These are phyloP conservation scores for Lasiurus borealis DNA, from an alignment of 2,113 vertebrate species.

Conservation along the genomic window DNA sequence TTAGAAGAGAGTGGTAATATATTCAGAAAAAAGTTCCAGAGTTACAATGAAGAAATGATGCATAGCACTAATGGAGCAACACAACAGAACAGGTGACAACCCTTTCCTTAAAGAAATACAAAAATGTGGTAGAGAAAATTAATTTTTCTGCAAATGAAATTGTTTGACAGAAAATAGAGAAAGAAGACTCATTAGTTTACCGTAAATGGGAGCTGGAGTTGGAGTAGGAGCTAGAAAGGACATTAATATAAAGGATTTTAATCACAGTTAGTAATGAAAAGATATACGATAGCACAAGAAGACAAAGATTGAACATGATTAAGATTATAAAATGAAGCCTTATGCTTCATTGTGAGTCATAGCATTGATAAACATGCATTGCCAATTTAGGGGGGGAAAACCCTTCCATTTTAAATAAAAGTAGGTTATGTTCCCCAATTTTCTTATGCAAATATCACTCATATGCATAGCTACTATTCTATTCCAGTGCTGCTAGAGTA, in stretches of 20 bases:
- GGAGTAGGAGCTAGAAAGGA: constrained; percentile 95
- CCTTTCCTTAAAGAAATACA: constrained; percentile 43
- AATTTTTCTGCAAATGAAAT: constrained; percentile 73
- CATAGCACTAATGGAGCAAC: constrained; percentile 1
- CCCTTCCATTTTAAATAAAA: constrained; percentile 2
- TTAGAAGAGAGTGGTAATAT: constrained; percentile 59
- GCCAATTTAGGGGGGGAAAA: neutral
- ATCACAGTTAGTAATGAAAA: constrained; percentile 87
- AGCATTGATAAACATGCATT: constrained; percentile 3
- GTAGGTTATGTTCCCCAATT: neutral
- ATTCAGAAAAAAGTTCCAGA: constrained; percentile 47
- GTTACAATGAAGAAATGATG: constrained; percentile 67
- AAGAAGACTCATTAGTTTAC: constrained; percentile 92
- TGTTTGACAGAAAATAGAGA: constrained; percentile 80
- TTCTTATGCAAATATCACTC: constrained; percentile 11
- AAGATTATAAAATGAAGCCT: constrained; percentile 70
- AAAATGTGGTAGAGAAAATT: constrained; percentile 62
- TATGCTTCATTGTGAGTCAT: constrained; percentile 47
- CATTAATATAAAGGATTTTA: constrained; percentile 91
- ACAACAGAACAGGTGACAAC: constrained; percentile 72
- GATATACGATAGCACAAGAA: constrained; percentile 77
- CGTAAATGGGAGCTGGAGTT: constrained; percentile 93
- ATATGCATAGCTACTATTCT: neutral
- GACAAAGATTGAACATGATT: constrained; percentile 75
- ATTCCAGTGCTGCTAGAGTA: neutral